Base-by-base conservation (phyloP, 2,888 invertebrate species). In the Nephrotoma guestfalica region DNA sequence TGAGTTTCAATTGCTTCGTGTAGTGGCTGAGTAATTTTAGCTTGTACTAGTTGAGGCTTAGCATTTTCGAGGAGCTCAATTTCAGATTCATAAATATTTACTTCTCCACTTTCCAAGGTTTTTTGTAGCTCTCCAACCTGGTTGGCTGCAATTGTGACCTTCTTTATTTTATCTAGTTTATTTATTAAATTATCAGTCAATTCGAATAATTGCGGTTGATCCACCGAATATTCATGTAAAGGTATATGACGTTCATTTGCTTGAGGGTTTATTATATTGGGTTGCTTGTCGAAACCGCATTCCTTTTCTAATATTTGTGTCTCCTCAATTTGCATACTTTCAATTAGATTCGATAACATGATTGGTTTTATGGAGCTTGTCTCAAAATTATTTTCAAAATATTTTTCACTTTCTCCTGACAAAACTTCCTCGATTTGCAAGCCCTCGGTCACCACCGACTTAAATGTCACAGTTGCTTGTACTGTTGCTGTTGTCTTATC, bases 11-110 rank as follows among this genome's bases (percentile, higher is more conserved):
- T 89, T 88, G 92, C 89, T 89, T 93, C 92, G 51, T 91, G 92
- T 89, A 93, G 92, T 88, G 93, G 92, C 88, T 93, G 91, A 86
- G 88, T 89, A n/a, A 93, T 88, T 42, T 91, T 90, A 5, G 92
- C 92, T 71, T 90, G 91, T 88, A 92, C 92, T 7, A 90, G 90
- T 51, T 92, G 91, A 6, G 94, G 93, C 88, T 90, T 90, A 43
- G 92, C 90, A 88, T 92, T 91, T 83, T 90, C 91, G 41, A 89
- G 89, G 88, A 93, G 92, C 86, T 90, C 90, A 43, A 90, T 89
- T 91, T 94, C 94, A 88, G 91, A 92, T 89, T 94, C 94, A 86
- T 86, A 40, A 13, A 86, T 47, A 41, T 86, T 30, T 40, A 40
- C 5, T 47, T 86, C 30, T 18, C 18, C 18, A 45, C 18, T 45